Evolutionary conservation across 2,888 invertebrate species (phyloP).

Genomic region (Eugnorisma glareosa): DNA sequence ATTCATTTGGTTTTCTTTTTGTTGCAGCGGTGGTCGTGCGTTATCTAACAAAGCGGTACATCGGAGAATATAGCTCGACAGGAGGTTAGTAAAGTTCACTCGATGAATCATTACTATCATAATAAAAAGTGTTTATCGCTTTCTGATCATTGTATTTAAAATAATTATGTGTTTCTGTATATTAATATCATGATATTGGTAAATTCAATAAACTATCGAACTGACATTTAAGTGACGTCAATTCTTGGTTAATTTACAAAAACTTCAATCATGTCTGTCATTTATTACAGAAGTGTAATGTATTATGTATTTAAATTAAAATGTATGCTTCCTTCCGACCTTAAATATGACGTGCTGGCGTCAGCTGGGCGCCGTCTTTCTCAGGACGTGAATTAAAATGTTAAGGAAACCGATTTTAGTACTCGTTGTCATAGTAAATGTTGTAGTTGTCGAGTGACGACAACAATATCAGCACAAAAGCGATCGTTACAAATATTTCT

Average conservation of each 20-base stretch:
- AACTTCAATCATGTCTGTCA: constrained; percentile 48
- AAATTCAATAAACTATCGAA: constrained; percentile 48
- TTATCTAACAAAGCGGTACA: constrained; percentile 94
- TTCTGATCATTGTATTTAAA: constrained; percentile 38
- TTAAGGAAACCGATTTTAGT: constrained; percentile 70
- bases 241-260: constrained; percentile 49
- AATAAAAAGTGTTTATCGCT: constrained; percentile 46
- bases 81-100: constrained; percentile 91
- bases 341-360: constrained; percentile 73
- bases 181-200: constrained; percentile 19
- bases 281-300: constrained; percentile 50
- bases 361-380: constrained; percentile 67
- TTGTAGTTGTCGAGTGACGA: constrained; percentile 55
- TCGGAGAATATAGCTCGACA: constrained; percentile 95
- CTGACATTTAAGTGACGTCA: constrained; percentile 62
- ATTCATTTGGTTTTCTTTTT: constrained; percentile 78
- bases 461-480: constrained; percentile 59
- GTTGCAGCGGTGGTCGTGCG: constrained; percentile 95
- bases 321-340: constrained; percentile 80
- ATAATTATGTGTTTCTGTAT: constrained; percentile 22
- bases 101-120: constrained; percentile 53
- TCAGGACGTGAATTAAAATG: constrained; percentile 68
- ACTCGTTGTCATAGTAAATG: constrained; percentile 60
- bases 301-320: constrained; percentile 66
- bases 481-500: constrained; percentile 50